Evolutionary conservation across 2,797 vertebrate genomes (phyloP), one percentile per base, ranked within the genome.

Genomic region (Botia kubotai): DNA sequence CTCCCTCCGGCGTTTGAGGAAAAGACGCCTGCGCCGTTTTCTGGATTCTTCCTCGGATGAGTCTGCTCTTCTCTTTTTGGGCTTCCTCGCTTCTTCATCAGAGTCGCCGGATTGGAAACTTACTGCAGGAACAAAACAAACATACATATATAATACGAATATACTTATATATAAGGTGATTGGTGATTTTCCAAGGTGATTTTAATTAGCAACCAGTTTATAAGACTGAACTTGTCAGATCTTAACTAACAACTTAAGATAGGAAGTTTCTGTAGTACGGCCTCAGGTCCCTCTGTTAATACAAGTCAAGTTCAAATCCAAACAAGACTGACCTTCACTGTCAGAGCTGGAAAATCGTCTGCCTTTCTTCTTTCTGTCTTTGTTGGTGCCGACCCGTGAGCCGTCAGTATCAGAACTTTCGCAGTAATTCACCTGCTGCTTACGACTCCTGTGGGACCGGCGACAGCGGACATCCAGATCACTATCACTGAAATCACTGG

Each of bases 371-470:
- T 91, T 88, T 84, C 95, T 96, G 82, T 91, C 85, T 23, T 82
- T 88, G 78, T 96, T 95, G 83, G 85, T 86, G 6, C 90, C 94
- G 0, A 93, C 93, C 89, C 96, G 96, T 10, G 97, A 98, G 73
- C 94, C 96, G 0, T 98, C 97, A 0, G 96, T 97, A 88, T 98
- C 97, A 0, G 98, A 97, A 50, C 96, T 96, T 91, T 99, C 98
- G 23, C 95, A 94, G 85, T 99, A 99, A 91, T 99, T 99, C 67
- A 99, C 97, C 90, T 94, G 90, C 87, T 95, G 93, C 92, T 97
- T 97, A 85, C 92, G 95, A 85, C 98, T 98, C 83, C 98, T 93
- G 76, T 97, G 95, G 12, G 97, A 99, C 46, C 98, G 93, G 36
- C 98, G 95, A 63, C 96, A 92, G 71, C 96, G 94, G 55, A 98